Evolutionary conservation across 1,140 invertebrate species (phyloP), one percentile per base, ranked within the genome.

Genomic region (Aphaenogaster rudis): DNA sequence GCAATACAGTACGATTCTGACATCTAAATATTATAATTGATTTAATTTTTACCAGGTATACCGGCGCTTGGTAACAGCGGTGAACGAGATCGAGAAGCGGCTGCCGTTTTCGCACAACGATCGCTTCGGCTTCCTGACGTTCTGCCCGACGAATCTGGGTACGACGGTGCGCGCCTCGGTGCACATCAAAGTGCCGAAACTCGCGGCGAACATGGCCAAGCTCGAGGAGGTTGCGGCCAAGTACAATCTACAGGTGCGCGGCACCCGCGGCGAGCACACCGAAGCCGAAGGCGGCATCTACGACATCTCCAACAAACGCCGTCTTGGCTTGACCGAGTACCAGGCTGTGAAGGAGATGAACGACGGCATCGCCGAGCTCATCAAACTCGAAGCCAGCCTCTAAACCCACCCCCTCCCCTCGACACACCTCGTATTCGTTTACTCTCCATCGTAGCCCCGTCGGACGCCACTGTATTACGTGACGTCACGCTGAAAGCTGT

Each of bases 81-180:
- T 99, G 86, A 99, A 99, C 90, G 97, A 98, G 90, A 99, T 99
- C 92, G 98, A 99, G 95, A 97, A 98, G 96, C 97, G 98, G 93
- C 95, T 99, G 89, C 98, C 98, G 28, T 99, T 99, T 97, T 98
- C 98, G 61, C 98, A 98, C 94, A 96, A 99, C 92, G 98, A 99
- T 92, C 97, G 98, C 91, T 97, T 99, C 79, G 99, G 99, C 76
- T 99, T 98, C 97, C 96, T 99, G 87, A 99, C 99, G 88, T 99
- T 99, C 97, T 99, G 99, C 96, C 99, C 99, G 67, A 99, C 98
- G 94, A 99, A 99, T 96, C 96, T 99, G 96, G 99, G 99, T 50
- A 99, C 99, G 82, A 99, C 99, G 63, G 98, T 99, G 80, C 98
- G 99, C 91, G 99, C 99, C 21, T 99, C 98, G 54, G 99, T 99